Base-by-base conservation (phyloP, 2,888 invertebrate genomes). In the Dolomedes plantarius region DNA sequence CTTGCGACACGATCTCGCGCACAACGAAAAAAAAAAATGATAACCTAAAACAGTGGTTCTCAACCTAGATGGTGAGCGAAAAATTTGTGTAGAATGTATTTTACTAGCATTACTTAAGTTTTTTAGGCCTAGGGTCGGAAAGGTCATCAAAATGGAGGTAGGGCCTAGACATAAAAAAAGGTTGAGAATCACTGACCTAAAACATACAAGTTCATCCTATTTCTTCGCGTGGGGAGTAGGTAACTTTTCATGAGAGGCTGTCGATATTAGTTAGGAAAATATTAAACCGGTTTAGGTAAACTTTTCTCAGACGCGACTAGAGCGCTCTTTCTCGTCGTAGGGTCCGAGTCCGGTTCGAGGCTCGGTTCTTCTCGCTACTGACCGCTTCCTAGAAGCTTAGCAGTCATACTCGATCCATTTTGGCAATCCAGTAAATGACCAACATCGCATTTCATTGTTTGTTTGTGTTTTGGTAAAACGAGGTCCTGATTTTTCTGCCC, bases 371-470 rank as follows among this genome's bases (percentile, higher is more conserved):
- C 19, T 56, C 16, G 56, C 23, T 56, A 56, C 56, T 56, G 23
- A 56, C 16, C 23, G 56, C 56, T 56, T 56, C 56, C 56, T 56
- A 56, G 56, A 56, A 56, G 56, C 19, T 56, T 56, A 56, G 56
- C 56, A 56, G 56, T 23, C 56, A 56, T 56, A n/a, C n/a, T 56
- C 23, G 56, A 56, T n/a, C 23, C 16, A 56, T 23, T n/a, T 56
- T 56, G 23, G 19, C 19, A 56, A 56, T 13, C 19, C 23, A 16
- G n/a, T 46, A 16, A n/a, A 9, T 46, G 56, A 23, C 56, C 56
- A 56, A 56, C 23, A 6, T 56, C 56, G 56, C 56, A 56, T 5
- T n/a, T 56, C 23, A 56, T 56, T 56, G 56, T 56, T n/a, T n/a
- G n/a, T n/a, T 56, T 23, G 19, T 19, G 7, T 16, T 23, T 56